Conservation (phyloP, 1,140 invertebrate species). For the Schlechtendalia chinensis region DNA sequence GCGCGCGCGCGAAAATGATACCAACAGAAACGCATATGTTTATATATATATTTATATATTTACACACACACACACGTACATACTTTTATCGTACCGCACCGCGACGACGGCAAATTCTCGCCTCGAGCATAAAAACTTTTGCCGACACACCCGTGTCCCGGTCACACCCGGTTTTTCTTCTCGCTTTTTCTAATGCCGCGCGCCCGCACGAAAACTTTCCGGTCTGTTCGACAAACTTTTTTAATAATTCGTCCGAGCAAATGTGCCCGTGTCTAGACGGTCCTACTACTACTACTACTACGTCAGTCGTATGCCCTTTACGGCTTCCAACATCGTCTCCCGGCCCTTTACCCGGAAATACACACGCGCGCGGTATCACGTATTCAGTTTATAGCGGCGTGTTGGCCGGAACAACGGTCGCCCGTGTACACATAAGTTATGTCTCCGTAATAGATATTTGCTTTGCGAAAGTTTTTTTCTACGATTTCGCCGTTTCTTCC, state of each 20-base stretch:
- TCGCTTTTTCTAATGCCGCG: not conserved
- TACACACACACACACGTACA: not conserved
- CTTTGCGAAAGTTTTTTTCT: constrained; percentile 3
- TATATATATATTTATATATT: not conserved
- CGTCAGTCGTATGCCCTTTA: no score
- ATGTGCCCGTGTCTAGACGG: constrained; percentile 25
- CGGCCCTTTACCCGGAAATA: not conserved
- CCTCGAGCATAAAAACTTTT: constrained; percentile 20
- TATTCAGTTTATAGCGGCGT: not conserved
- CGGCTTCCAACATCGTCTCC: not conserved
- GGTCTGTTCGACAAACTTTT: constrained; percentile 19
- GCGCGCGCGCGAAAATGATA: no score
- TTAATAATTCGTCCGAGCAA: constrained; percentile 38
- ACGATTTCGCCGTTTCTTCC: no score
- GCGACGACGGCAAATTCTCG: not conserved
- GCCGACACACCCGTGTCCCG: not conserved
- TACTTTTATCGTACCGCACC: not conserved
- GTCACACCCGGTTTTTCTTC: not conserved
- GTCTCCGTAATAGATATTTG: not conserved
- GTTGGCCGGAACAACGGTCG: not conserved
- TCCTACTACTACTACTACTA: not conserved
- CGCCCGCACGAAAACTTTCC: constrained; percentile 20
- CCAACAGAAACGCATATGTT: not conserved
- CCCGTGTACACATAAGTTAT: no score
- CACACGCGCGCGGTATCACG: not conserved